Evolutionary conservation across 2,113 vertebrate genomes (phyloP).

Genomic region (Mormyrus iriodes): DNA sequence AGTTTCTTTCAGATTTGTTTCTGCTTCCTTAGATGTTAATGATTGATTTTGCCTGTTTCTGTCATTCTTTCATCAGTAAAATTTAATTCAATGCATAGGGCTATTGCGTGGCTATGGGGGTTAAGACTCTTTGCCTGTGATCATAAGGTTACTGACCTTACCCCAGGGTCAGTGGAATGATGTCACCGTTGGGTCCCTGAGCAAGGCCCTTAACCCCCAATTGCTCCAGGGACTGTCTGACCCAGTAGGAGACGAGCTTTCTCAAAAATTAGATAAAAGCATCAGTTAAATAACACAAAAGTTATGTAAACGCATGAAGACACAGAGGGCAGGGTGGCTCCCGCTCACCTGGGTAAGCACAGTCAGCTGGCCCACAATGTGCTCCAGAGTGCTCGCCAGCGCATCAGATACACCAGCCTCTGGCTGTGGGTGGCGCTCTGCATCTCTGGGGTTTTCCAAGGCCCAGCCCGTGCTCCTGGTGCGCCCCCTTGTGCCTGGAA

Average conservation of each 20-base stretch:
- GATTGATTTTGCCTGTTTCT: neutral
- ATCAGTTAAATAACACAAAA: neutral
- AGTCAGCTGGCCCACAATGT: constrained; percentile 86
- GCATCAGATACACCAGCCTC: constrained; percentile 42
- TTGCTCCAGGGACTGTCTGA: neutral
- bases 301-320: neutral
- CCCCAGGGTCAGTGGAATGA: neutral
- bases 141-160: neutral
- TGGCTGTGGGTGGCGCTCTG: constrained; percentile 23
- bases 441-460: constrained; percentile 25
- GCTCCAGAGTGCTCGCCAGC: constrained; percentile 73
- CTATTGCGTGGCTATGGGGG: neutral
- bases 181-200: neutral
- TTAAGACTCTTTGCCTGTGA: neutral
- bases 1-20: neutral
- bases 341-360: constrained; percentile 85
- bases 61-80: neutral
- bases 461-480: constrained; percentile 32
- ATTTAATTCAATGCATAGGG: neutral
- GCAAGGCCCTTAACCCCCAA: neutral
- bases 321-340: neutral
- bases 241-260: too few relatives aligned
- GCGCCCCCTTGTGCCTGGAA: constrained; percentile 14
- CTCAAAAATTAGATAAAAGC: neutral
- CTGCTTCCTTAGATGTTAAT: neutral